A percentile compares a stretch with the other conserved stretches of the same genome.
phyloP scores from a whole-genome alignment of 2,113 vertebrate genomes.

The Ciconia boyciana region DNA sequence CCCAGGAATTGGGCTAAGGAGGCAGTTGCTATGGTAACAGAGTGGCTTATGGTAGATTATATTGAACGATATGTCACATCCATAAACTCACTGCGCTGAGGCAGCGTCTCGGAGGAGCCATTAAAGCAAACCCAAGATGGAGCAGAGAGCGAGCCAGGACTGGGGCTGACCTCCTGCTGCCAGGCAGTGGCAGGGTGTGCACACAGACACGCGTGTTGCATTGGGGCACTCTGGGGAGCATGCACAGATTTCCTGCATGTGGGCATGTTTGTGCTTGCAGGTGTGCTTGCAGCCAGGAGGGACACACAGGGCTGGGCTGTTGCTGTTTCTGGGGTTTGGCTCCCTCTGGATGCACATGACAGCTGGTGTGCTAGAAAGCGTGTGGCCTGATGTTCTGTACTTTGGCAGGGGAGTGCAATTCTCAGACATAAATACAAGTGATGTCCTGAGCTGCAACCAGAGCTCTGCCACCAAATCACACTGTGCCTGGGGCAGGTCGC shows the following conservation, averaged over 20 bases:
- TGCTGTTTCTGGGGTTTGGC: neutral
- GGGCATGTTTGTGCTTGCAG: neutral
- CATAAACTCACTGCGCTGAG: neutral
- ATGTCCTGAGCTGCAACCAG: neutral
- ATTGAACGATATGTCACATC: slow-evolving; percentile 41
- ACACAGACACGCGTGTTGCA: fast-evolving
- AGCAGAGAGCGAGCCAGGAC: neutral
- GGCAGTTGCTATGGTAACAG: slow-evolving; percentile 38
- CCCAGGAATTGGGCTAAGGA: neutral
- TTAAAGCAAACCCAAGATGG: neutral
- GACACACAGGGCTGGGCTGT: too few relatives aligned
- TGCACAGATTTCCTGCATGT: too few relatives aligned
- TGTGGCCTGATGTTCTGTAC: neutral
- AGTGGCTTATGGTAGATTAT: neutral
- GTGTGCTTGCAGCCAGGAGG: neutral
- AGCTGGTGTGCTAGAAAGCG: neutral
- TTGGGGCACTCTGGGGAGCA: fast-evolving
- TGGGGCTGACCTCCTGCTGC: neutral
- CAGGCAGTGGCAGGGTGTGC: fast-evolving
- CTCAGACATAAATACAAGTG: neutral
- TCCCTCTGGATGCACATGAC: neutral
- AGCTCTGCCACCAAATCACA: neutral
- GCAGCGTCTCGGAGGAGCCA: neutral
- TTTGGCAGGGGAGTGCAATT: neutral
- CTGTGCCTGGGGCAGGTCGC: neutral